Evolutionary conservation across 2,888 invertebrate species (phyloP).

Genomic region (Pomacea canaliculata): DNA sequence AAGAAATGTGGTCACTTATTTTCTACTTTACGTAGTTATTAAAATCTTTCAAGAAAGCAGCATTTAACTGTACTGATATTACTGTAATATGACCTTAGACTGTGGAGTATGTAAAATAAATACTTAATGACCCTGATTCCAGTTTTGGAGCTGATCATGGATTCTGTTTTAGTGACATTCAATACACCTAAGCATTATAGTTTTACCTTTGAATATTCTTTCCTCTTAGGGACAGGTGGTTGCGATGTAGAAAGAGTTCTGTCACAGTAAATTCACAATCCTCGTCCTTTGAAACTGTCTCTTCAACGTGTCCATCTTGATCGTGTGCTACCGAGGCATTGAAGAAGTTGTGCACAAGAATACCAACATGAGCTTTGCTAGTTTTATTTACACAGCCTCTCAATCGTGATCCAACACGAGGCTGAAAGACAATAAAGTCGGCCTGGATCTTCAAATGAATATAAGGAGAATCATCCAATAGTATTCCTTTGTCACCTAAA

Average conservation of each 20-base stretch:
- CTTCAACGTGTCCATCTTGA: not conserved
- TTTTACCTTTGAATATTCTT: slow-evolving; percentile 4
- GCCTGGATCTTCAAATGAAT: slow-evolving; percentile 79
- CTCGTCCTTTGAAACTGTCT: not conserved
- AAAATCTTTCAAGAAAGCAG: no score
- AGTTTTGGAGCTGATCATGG: no score
- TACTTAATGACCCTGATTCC: no score
- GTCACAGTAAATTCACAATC: slow-evolving; percentile 13
- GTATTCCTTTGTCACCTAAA: slow-evolving; percentile 74
- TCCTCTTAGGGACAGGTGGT: slow-evolving; percentile 14
- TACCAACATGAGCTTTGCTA: slow-evolving; percentile 77
- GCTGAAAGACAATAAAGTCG: slow-evolving; percentile 80
- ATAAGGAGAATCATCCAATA: slow-evolving; percentile 76
- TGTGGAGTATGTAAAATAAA: no score
- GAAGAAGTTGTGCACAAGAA: slow-evolving; percentile 79
- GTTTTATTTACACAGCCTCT: slow-evolving; percentile 79
- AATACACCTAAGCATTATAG: no score
- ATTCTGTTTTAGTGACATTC: no score
- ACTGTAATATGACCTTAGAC: no score
- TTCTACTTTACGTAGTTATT: no score
- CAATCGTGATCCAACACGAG: slow-evolving; percentile 75
- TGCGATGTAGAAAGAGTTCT: slow-evolving; percentile 2
- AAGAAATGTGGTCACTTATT: no score
- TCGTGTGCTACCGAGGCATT: slow-evolving; percentile 78
- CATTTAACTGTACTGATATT: no score